Evolutionary conservation across 2,888 invertebrate species (phyloP).

Genomic region (Orthonychiurus folsomi): DNA sequence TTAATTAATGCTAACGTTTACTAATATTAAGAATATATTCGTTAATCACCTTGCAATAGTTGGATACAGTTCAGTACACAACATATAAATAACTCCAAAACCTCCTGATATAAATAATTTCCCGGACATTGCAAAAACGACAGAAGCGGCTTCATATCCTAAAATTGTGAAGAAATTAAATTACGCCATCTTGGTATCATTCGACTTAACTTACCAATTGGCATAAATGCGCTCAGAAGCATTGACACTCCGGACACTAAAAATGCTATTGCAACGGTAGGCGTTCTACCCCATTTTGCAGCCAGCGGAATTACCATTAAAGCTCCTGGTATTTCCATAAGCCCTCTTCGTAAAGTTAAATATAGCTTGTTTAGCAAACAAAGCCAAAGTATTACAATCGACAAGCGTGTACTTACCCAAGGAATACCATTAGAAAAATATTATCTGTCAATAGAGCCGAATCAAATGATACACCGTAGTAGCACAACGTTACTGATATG

Average conservation of each 20-base stretch:
- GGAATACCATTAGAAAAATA: conserved; percentile 34
- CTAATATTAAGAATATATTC: too few relatives aligned
- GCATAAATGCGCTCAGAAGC: conserved; percentile 3
- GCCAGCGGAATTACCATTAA: conserved; percentile 15
- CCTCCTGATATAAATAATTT: conserved; percentile 35
- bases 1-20: too few relatives aligned
- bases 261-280: conserved; percentile 6
- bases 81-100: conserved; percentile 34
- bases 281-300: conserved; percentile 14
- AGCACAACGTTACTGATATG: conserved; percentile 29
- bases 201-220: conserved; percentile 11
- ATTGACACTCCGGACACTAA: conserved; percentile 6
- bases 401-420: conserved; percentile 24
- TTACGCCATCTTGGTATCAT: too few relatives aligned
- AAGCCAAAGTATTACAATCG: neutral
- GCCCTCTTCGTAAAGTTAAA: conserved; percentile 9
- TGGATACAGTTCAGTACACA: conserved; percentile 36
- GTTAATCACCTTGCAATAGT: too few relatives aligned
- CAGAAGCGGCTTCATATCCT: neutral
- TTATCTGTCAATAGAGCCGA: conserved; percentile 31
- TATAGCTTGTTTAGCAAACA: neutral
- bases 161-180: neutral
- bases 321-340: conserved; percentile 20
- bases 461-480: conserved; percentile 37
- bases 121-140: conserved; percentile 24